phyloP scores from a whole-genome alignment of 1,140 invertebrate genomes.

The Eriocheir sinensis region DNA sequence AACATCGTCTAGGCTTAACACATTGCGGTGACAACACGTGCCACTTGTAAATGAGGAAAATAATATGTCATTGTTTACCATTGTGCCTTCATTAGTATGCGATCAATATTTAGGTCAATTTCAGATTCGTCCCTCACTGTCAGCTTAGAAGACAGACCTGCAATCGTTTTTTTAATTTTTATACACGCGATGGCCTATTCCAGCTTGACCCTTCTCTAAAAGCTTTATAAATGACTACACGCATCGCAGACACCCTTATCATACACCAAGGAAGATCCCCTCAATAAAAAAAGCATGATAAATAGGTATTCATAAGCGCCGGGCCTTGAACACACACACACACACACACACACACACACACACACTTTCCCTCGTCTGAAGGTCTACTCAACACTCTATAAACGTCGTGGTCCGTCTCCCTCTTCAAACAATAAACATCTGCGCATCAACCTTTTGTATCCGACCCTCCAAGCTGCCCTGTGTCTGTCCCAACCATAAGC shows the following conservation, averaged over 20 bases:
- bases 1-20: too few relatives aligned
- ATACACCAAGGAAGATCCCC: too few relatives aligned
- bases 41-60: too few relatives aligned
- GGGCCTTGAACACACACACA: background rate
- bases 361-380: background rate
- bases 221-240: too few relatives aligned
- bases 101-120: too few relatives aligned
- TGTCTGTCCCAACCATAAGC: background rate
- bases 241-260: background rate
- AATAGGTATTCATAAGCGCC: background rate
- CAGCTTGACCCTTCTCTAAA: too few relatives aligned
- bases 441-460: background rate
- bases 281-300: too few relatives aligned
- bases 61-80: background rate
- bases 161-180: too few relatives aligned
- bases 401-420: too few relatives aligned
- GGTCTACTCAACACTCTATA: background rate
- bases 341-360: background rate
- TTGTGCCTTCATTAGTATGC: background rate
- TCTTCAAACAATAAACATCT: background rate
- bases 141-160: too few relatives aligned
- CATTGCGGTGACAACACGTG: too few relatives aligned
- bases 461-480: background rate
- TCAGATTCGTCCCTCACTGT: background rate
- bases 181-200: too few relatives aligned